phyloP scores from a whole-genome alignment of 2,888 invertebrate genomes.

The Acanthoscelides obtectus region DNA sequence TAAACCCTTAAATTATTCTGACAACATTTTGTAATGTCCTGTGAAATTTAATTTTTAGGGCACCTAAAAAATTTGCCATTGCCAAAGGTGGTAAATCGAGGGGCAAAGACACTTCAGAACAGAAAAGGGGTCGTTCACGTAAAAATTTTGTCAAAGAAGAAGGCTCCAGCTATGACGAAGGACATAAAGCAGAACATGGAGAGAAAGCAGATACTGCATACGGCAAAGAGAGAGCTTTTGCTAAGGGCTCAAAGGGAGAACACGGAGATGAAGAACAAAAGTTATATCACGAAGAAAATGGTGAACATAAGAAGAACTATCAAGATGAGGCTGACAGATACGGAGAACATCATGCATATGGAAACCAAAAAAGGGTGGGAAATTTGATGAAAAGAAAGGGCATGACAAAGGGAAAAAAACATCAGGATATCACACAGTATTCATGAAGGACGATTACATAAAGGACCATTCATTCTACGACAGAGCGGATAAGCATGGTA shows the following conservation, averaged over 20 bases:
- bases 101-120: not conserved
- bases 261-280: slow-evolving; percentile 53
- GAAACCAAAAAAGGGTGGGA: slow-evolving; percentile 53
- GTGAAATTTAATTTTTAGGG: not conserved
- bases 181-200: slow-evolving; percentile 52
- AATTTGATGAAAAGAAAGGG: slow-evolving; percentile 53
- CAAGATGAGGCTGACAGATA: slow-evolving; percentile 54
- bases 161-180: slow-evolving; percentile 50
- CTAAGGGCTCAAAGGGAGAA: slow-evolving; percentile 54
- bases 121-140: not conserved
- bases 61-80: not conserved
- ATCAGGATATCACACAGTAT: slow-evolving; percentile 66
- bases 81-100: not conserved
- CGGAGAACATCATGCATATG: slow-evolving; percentile 53
- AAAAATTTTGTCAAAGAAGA: slow-evolving; percentile 34
- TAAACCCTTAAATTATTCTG: too few relatives aligned
- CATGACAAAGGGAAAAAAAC: slow-evolving; percentile 67
- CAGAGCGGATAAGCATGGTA: slow-evolving; percentile 62
- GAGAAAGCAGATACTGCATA: slow-evolving; percentile 56
- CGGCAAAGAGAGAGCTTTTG: slow-evolving; percentile 50
- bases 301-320: slow-evolving; percentile 54
- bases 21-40: too few relatives aligned
- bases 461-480: slow-evolving; percentile 75
- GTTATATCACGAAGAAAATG: slow-evolving; percentile 52
- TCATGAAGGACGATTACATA: slow-evolving; percentile 73